Evolutionary conservation across 2,797 vertebrate species (phyloP).

Genomic region (Falco naumanni): DNA sequence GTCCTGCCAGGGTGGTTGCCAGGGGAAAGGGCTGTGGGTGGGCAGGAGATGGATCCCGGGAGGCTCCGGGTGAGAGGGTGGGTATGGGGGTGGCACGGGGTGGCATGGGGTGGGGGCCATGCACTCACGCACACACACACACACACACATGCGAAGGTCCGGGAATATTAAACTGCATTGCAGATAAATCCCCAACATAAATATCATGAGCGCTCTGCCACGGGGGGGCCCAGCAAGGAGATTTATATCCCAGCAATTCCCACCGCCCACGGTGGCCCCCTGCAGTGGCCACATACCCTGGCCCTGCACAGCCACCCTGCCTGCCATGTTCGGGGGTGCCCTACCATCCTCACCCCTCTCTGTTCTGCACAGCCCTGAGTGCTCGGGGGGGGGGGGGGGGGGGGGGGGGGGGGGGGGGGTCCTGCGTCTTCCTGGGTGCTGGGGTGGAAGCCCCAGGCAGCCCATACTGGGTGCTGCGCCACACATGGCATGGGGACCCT

Average conservation of each 20-base stretch:
- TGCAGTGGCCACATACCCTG: fast-evolving
- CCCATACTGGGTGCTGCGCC: neutral
- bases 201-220: slow-evolving; percentile 62
- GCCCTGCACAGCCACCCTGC: fast-evolving
- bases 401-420: too few relatives aligned
- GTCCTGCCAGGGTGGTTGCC: neutral
- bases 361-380: neutral
- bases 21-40: neutral
- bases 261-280: neutral
- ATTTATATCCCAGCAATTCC: slow-evolving; percentile 68
- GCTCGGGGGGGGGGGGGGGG: neutral
- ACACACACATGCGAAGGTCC: neutral
- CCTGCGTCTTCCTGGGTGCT: neutral
- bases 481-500: fast-evolving
- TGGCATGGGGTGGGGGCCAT: neutral
- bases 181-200: slow-evolving; percentile 76
- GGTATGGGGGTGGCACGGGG: neutral
- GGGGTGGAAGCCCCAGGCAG: neutral
- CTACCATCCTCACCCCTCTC: fast-evolving
- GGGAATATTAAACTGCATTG: slow-evolving; percentile 76
- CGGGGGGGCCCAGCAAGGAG: slow-evolving; percentile 50
- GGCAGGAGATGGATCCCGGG: neutral
- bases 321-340: neutral
- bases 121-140: neutral
- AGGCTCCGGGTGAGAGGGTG: neutral